Evolutionary conservation across 2,797 vertebrate species (phyloP).

Genomic region (Trichosurus vulpecula): DNA sequence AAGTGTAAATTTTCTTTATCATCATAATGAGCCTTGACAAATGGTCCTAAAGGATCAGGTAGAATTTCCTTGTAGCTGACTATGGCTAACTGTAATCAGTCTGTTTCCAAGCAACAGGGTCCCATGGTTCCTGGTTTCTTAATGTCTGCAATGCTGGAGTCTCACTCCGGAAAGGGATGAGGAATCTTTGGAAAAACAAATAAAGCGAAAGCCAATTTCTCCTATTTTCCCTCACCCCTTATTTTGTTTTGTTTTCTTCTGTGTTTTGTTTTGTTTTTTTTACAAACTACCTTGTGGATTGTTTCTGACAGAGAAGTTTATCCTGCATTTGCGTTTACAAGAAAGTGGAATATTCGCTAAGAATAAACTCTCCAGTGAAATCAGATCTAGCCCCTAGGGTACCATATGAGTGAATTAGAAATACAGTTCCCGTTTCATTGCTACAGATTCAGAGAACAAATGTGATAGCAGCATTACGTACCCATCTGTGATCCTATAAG

Average conservation of each 20-base stretch:
- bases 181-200: slow-evolving; percentile 69
- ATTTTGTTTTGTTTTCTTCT: background rate
- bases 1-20: slow-evolving; percentile 77
- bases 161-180: slow-evolving; percentile 63
- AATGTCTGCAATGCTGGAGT: slow-evolving; percentile 74
- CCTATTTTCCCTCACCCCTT: background rate
- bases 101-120: slow-evolving; percentile 80
- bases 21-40: slow-evolving; percentile 74
- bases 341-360: slow-evolving; percentile 43
- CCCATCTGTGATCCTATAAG: slow-evolving; percentile 57
- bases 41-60: slow-evolving; percentile 80
- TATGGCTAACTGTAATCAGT: slow-evolving; percentile 75
- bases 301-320: slow-evolving; percentile 51
- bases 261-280: slow-evolving; percentile 19
- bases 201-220: slow-evolving; percentile 63
- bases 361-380: slow-evolving; percentile 49
- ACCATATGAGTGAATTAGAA: slow-evolving; percentile 45
- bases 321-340: slow-evolving; percentile 45
- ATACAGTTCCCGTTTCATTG: slow-evolving; percentile 56
- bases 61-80: slow-evolving; percentile 75
- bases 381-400: slow-evolving; percentile 53
- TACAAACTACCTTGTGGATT: slow-evolving; percentile 3
- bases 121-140: slow-evolving; percentile 76
- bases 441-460: slow-evolving; percentile 41
- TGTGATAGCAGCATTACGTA: slow-evolving; percentile 39